Evolutionary conservation across 2,113 vertebrate genomes (phyloP), one percentile per base, ranked within the genome.

Genomic region (Calidris pugnax): DNA sequence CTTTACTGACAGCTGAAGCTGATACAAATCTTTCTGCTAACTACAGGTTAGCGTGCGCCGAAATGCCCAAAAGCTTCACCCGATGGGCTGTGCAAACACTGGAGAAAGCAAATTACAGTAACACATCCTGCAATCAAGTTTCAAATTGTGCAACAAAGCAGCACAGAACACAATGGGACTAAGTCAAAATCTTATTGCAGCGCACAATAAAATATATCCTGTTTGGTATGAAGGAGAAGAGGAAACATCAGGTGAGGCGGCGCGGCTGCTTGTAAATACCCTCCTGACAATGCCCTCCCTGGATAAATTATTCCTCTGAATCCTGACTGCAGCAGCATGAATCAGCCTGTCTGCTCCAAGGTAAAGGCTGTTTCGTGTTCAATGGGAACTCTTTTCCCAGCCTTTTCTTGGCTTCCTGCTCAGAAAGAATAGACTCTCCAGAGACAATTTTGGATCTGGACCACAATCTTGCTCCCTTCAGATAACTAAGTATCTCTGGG

Each of bases 401-500:
- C 62, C 51, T 92, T 77, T 86, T 77, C 85, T 97, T 93, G 73
- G 69, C 91, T 97, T 94, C 93, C 94, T 95, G 91, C 77, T 95
- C 72, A 85, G 51, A 93, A 95, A 95, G 80, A 93, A 97, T 62
- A 93, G 92, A 83, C 32, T 90, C 96, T 96, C 93, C 33, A 85
- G 93, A 96, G 92, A 94, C 84, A 60, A 17, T 66, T 93, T 80
- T 91, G 85, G 94, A 95, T 92, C 82, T 60, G 39, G 56, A 91
- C 74, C 89, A 93, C 74, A 83, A 32, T 92, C 83, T 93, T 80
- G 76, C 82, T 80, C 90, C 91, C 79, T 81, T 88, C 94, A 37
- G 77, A 95, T 91, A 95, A 91, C 77, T 85, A 95, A 96, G 92
- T 95, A 95, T 94, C 95, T 97, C 72, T 91, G 62, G 92, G 87